Conservation (phyloP, 2,888 invertebrate genomes). For the Coleophora deauratella region DNA sequence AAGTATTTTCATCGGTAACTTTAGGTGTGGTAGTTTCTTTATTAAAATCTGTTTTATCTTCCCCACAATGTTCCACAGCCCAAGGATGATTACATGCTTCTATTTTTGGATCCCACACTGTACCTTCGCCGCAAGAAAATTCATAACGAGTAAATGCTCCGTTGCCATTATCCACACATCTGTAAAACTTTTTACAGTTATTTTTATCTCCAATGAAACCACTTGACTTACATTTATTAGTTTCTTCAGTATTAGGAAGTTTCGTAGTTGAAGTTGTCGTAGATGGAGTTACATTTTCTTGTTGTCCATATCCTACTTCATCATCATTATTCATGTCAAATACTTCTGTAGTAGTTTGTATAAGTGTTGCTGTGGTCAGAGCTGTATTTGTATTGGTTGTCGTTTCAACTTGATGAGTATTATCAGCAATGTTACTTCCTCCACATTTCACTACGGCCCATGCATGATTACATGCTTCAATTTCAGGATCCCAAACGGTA, state of each 20-base stretch:
- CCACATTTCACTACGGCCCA: constrained; percentile 70
- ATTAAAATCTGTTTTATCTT: constrained; percentile 1
- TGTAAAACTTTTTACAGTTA: constrained; percentile 80
- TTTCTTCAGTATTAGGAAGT: constrained; percentile 16
- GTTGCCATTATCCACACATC: constrained; percentile 74
- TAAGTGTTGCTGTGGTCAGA: constrained; percentile 4
- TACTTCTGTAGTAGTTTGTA: constrained; percentile 17
- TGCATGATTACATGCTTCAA: constrained; percentile 79
- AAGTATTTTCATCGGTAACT: background rate
- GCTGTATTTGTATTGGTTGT: constrained; percentile 25
- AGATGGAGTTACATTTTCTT: constrained; percentile 23
- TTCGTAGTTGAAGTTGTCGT: constrained; percentile 13
- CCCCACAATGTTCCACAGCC: constrained; percentile 14
- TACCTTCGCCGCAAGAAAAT: constrained; percentile 74
- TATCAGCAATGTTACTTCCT: constrained; percentile 28
- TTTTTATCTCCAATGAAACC: constrained; percentile 74
- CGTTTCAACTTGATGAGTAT: constrained; percentile 22
- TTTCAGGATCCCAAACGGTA: constrained; percentile 83
- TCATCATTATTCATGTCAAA: constrained; percentile 20
- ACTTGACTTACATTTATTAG: constrained; percentile 29
- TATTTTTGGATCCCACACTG: constrained; percentile 75
- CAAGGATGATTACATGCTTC: constrained; percentile 75
- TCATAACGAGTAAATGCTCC: constrained; percentile 65
- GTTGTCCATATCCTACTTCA: constrained; percentile 28
- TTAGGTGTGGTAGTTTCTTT: constrained; percentile 4